Conservation (phyloP, 2,888 invertebrate species). For the Orthosia gracilis region DNA sequence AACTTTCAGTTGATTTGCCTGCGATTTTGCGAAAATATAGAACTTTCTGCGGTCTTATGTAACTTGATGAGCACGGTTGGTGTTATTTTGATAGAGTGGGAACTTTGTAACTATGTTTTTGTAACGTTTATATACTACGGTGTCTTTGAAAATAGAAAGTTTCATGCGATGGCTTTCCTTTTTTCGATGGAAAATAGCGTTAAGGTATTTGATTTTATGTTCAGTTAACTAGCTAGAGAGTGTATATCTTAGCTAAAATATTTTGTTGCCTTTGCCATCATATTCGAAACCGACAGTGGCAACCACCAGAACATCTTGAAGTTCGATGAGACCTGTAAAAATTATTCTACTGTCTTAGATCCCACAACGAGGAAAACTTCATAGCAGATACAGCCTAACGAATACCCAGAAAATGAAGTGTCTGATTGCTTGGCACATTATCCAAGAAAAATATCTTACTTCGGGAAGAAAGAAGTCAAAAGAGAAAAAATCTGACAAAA, state of each 20-base stretch:
- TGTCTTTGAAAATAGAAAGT: not conserved
- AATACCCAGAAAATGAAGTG: not conserved
- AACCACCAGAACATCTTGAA: not conserved
- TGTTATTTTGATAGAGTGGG: conserved; percentile 22
- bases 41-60: conserved; percentile 22
- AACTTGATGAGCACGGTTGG: conserved; percentile 17
- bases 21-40: conserved; percentile 26
- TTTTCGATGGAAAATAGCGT: too few relatives aligned
- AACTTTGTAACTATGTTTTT: not conserved
- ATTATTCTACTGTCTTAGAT: too few relatives aligned
- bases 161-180: not conserved
- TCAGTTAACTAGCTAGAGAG: too few relatives aligned
- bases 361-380: not conserved
- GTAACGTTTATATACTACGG: not conserved
- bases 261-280: too few relatives aligned
- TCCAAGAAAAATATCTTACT: not conserved
- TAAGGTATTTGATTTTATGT: too few relatives aligned
- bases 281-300: too few relatives aligned
- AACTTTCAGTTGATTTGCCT: conserved; percentile 57
- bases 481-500: conserved; percentile 15
- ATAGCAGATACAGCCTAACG: not conserved
- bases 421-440: not conserved
- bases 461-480: conserved; percentile 12
- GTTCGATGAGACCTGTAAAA: not conserved
- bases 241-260: too few relatives aligned